Percentiles rank a stretch among this genome's conserved stretches.
phyloP scores from a whole-genome alignment of 2,113 vertebrate species.

The Mesoclemmys tuberculata region DNA sequence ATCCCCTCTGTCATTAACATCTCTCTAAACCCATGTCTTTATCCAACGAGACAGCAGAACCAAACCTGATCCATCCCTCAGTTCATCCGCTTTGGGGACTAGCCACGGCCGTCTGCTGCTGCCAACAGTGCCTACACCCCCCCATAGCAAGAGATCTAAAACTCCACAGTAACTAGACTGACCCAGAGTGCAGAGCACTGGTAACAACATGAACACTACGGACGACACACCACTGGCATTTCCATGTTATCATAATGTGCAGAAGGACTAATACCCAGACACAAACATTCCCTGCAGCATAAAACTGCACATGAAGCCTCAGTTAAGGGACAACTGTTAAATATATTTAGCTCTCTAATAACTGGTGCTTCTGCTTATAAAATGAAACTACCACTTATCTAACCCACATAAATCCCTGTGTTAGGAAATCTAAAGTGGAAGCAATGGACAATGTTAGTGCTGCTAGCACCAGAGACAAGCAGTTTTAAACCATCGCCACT shows the following conservation, averaged over 20 bases:
- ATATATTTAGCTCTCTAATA: background rate
- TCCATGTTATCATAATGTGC: background rate
- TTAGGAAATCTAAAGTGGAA: background rate
- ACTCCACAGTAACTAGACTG: constrained; percentile 10
- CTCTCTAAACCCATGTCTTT: background rate
- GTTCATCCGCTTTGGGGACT: background rate
- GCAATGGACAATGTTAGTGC: background rate
- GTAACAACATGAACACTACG: background rate
- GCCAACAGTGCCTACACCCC: background rate
- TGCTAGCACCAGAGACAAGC: background rate
- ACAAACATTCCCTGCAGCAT: background rate
- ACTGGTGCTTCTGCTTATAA: background rate
- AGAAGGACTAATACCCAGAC: background rate
- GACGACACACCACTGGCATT: background rate
- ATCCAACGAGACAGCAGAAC: too few relatives aligned
- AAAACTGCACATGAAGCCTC: background rate
- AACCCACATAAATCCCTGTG: background rate
- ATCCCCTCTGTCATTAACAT: background rate
- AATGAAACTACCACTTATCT: background rate
- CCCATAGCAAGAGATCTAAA: background rate
- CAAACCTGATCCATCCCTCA: too few relatives aligned
- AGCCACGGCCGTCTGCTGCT: background rate
- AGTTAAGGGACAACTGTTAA: background rate
- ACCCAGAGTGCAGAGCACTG: background rate
- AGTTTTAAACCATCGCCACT: background rate